phyloP scores from a whole-genome alignment of 2,888 invertebrate genomes.

The Auanema sp. region DNA sequence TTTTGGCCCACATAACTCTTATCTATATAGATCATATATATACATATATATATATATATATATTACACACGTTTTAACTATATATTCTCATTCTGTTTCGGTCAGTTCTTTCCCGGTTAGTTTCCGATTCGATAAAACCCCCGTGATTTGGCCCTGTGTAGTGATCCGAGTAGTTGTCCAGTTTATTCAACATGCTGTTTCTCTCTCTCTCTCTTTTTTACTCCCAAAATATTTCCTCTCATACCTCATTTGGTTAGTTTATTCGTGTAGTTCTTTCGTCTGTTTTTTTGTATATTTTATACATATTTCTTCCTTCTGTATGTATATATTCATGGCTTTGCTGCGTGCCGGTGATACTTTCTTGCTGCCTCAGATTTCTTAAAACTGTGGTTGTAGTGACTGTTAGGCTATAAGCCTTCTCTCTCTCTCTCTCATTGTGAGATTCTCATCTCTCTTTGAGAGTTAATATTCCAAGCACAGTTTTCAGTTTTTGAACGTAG shows the following conservation, averaged over 20 bases:
- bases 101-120: constrained; percentile 7
- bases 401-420: constrained; percentile 5
- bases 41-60: constrained; percentile 2
- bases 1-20: background rate
- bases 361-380: constrained; percentile 3
- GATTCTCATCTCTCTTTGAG: no score
- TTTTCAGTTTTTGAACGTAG: constrained; percentile 12
- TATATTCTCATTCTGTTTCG: no score
- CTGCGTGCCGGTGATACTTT: constrained; percentile 1
- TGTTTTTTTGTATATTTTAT: no score
- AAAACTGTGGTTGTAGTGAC: background rate
- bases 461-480: constrained; percentile 19
- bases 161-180: background rate
- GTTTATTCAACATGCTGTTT: background rate
- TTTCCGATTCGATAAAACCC: constrained; percentile 3
- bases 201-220: background rate
- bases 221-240: background rate
- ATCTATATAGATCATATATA: background rate
- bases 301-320: background rate
- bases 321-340: background rate
- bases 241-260: constrained; percentile 1
- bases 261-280: background rate
- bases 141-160: background rate
- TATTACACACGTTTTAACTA: no score
- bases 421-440: constrained; percentile 14